Evolutionary conservation across 2,797 vertebrate species (phyloP).

Genomic region (Argentina silus): DNA sequence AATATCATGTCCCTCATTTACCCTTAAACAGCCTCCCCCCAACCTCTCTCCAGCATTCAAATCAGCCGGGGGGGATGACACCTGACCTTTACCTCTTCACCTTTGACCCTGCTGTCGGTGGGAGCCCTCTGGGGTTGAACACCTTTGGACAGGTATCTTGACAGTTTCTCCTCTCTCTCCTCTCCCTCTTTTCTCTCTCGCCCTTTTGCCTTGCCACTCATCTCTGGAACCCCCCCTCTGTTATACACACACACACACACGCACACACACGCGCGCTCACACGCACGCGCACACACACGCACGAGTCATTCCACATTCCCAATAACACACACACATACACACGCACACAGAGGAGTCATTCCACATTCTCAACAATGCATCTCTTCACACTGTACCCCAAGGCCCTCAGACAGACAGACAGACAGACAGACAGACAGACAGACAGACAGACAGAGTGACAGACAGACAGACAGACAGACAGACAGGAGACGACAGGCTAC

Average conservation of each 20-base stretch:
- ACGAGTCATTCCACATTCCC: slow-evolving; percentile 3
- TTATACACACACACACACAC: slow-evolving; percentile 15
- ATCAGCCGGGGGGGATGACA: not conserved
- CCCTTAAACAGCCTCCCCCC: no score
- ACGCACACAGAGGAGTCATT: not conserved
- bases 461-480: not conserved
- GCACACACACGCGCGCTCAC: not conserved
- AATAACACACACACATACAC: slow-evolving; percentile 20
- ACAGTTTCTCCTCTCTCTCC: not conserved
- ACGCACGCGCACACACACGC: slow-evolving; percentile 18
- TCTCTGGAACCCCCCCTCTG: not conserved
- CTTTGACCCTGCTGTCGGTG: not conserved
- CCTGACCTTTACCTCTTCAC: not conserved
- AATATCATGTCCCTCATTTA: no score
- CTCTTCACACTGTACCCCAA: not conserved
- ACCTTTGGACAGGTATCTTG: not conserved
- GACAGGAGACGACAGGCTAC: no score
- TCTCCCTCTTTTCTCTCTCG: not conserved
- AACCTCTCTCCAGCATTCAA: not conserved
- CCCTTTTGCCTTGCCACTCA: not conserved
- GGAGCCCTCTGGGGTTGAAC: not conserved
- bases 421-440: not conserved
- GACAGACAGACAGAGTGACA: not conserved
- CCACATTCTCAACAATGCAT: slow-evolving; percentile 27
- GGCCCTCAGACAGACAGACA: not conserved